phyloP scores from a whole-genome alignment of 2,888 invertebrate genomes.

The Troglohyphantes excavatus region DNA sequence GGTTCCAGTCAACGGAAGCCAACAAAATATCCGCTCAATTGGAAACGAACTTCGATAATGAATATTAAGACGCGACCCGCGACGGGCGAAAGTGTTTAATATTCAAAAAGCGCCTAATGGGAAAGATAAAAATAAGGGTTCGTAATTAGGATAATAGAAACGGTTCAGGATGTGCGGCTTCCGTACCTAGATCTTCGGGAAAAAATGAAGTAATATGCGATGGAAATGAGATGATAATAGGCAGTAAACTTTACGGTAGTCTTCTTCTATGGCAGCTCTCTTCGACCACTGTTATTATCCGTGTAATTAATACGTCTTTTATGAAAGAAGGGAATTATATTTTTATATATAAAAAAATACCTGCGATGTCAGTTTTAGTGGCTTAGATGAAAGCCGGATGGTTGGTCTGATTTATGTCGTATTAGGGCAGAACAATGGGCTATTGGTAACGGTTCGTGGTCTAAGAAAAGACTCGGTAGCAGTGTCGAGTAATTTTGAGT shows the following conservation, averaged over 20 bases:
- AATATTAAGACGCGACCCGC: slow-evolving; percentile 45
- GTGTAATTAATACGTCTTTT: not conserved
- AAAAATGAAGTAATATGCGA: no score
- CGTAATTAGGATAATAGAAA: slow-evolving; percentile 35
- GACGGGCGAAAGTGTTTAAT: slow-evolving; percentile 53
- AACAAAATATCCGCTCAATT: slow-evolving; percentile 22
- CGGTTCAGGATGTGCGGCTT: not conserved
- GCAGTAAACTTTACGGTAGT: not conserved
- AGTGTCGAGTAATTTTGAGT: no score
- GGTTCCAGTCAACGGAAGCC: slow-evolving; percentile 16
- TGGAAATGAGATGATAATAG: slow-evolving; percentile 4
- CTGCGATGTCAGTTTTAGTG: no score
- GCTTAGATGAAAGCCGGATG: no score
- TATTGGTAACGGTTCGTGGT: no score
- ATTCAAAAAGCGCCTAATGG: slow-evolving; percentile 34
- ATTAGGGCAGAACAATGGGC: no score
- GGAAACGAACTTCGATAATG: slow-evolving; percentile 26
- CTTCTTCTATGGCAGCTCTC: not conserved
- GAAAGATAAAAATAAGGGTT: slow-evolving; percentile 30
- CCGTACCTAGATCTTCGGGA: not conserved
- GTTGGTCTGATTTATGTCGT: no score
- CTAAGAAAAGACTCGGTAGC: no score
- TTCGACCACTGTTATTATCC: not conserved
- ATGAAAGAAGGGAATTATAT: not conserved
- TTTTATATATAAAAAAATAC: not conserved